A percentile compares a stretch with the other conserved stretches of the same genome.
phyloP scores from a whole-genome alignment of 2,797 vertebrate genomes.

The Xiphorhynchus erythropygius region DNA sequence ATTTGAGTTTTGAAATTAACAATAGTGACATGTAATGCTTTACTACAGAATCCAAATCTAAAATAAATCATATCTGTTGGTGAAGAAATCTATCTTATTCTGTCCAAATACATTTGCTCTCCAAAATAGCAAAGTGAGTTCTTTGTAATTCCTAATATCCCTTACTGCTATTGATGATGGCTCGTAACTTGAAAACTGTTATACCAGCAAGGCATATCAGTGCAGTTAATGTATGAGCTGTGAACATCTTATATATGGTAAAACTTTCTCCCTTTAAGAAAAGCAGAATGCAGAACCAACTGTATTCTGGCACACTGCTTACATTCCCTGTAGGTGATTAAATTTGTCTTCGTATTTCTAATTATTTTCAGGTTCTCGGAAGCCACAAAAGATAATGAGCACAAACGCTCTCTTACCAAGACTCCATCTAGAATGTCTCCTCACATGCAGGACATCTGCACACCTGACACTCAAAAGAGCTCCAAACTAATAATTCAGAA shows the following conservation, averaged over 20 bases:
- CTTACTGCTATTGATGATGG: not conserved
- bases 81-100: not conserved
- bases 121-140: not conserved
- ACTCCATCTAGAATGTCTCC: conserved; percentile 88
- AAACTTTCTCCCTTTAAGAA: not conserved
- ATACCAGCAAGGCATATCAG: not conserved
- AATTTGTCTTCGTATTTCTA: not conserved
- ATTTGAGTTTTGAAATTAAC: not conserved
- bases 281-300: not conserved
- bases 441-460: conserved; percentile 33
- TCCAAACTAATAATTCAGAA: not conserved
- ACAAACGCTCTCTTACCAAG: conserved; percentile 87
- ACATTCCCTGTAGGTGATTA: not conserved
- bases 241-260: not conserved
- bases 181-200: not conserved
- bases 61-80: not conserved
- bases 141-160: not conserved
- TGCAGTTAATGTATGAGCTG: not conserved
- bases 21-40: not conserved
- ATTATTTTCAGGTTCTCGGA: conserved; percentile 84
- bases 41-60: not conserved
- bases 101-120: not conserved
- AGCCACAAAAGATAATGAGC: conserved; percentile 86
- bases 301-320: not conserved
- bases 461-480: conserved; percentile 39